phyloP scores from a whole-genome alignment of 1,140 invertebrate species.

The Hylaeus anthracinus region DNA sequence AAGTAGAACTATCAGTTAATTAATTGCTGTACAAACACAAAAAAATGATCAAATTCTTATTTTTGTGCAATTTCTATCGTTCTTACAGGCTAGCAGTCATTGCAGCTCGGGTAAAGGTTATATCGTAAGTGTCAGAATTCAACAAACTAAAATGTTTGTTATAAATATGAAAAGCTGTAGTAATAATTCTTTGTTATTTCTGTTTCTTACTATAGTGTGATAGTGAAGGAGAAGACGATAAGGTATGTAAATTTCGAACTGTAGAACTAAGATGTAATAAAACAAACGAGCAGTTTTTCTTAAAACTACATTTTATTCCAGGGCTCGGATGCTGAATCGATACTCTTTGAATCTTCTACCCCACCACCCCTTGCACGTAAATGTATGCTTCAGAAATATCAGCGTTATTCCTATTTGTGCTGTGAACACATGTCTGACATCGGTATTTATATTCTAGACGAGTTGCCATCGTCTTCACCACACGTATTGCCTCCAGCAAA shows the following conservation, averaged over 20 bases:
- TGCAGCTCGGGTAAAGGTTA: constrained; percentile 93
- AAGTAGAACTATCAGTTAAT: constrained; percentile 75
- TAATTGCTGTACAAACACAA: neutral
- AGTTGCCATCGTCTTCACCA: constrained; percentile 80
- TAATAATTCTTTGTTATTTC: constrained; percentile 34
- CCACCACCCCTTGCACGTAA: constrained; percentile 83
- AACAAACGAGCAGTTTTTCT: neutral
- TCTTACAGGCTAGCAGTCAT: constrained; percentile 90
- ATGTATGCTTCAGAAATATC: constrained; percentile 76
- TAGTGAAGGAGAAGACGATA: constrained; percentile 93
- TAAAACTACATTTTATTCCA: constrained; percentile 64
- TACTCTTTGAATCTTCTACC: constrained; percentile 86
- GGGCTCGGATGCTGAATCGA: constrained; percentile 88
- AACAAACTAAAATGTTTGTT: neutral
- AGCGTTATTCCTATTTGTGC: neutral
- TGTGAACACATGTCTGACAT: neutral
- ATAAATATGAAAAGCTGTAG: neutral
- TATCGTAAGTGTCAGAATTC: constrained; percentile 87
- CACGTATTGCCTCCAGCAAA: constrained; percentile 82
- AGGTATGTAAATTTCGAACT: constrained; percentile 82
- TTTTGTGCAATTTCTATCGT: constrained; percentile 28
- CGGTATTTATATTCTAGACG: constrained; percentile 68
- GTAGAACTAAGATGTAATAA: neutral
- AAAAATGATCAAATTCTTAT: neutral
- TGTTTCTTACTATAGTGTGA: constrained; percentile 89